Base-by-base conservation (phyloP, 2,113 vertebrate genomes). In the Myanophis thanlyinensis region DNA sequence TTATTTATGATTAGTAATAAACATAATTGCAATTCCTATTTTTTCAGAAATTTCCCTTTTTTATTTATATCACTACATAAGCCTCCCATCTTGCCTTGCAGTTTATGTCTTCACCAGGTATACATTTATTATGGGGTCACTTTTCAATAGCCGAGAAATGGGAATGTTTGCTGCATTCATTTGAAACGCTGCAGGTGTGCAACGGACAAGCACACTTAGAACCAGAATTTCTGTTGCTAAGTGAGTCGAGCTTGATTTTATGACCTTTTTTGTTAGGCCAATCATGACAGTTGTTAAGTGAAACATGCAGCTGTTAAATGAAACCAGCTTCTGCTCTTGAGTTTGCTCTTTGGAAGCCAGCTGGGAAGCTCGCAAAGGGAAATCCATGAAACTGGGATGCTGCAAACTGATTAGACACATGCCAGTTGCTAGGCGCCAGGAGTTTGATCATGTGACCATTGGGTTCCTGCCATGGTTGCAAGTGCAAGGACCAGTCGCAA, bases 131-230 rank as follows among this genome's bases (percentile, higher is more conserved):
- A 30, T n/a, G 94, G 95, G 89, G 95, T 96, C 96, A 86, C 54
- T 95, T 97, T 96, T 92, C 92, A 95, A 93, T 93, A 95, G 93
- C 30, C 96, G 53, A 93, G 97, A 96, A 97, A 96, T 93, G 40
- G 93, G 96, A 95, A 62, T 85, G 96, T 48, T 95, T 96, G 88
- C 52, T 52, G 49, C 91, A 47, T 48, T 93, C 35, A 88, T 93
- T 95, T 93, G 1, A 53, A 91, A 1, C 5, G 59, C 67, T 92
- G 22, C 11, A 62, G 56, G 27, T 12, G 30, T 4, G 56, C 56
- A 62, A 62, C 27, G 30, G 27, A 59, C 9, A 0, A 27, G 1
- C 54, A 22, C 53, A 54, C 5, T 54, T 54, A 59, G 54, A 27
- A 59, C 25, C 2, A 11, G 54, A 30, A 30, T 30, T 62, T 13